A percentile compares a stretch with the other conserved stretches of the same genome.
Evolutionary conservation across 2,113 vertebrate genomes (phyloP).

Genomic region (Salminus brasiliensis): DNA sequence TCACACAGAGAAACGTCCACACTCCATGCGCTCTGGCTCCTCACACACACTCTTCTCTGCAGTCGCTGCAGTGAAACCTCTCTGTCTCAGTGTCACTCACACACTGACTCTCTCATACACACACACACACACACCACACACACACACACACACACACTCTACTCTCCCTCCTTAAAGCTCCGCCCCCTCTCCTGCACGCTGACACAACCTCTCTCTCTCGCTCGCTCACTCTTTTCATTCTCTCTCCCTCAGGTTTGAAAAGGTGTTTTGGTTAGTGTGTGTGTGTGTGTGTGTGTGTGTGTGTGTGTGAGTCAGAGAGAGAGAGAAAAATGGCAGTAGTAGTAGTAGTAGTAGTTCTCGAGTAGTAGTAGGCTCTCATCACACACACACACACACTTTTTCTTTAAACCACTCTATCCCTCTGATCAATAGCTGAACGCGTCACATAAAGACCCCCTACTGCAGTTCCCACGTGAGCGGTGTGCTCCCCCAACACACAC

Average conservation of each 20-base stretch:
- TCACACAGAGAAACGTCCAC: conserved; percentile 5
- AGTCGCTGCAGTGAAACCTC: not conserved
- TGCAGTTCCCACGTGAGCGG: conserved; percentile 31
- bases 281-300: too few relatives aligned
- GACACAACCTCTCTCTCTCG: not conserved
- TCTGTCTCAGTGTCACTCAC: conserved; percentile 3
- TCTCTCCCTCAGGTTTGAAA: too few relatives aligned
- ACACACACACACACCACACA: conserved; percentile 30
- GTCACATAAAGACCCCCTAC: conserved; percentile 62
- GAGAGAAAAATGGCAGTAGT: too few relatives aligned
- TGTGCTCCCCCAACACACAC: not conserved
- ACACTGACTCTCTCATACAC: conserved; percentile 10
- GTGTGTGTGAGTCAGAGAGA: too few relatives aligned
- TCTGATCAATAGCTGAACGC: conserved; percentile 67
- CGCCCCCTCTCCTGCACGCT: conserved; percentile 24
- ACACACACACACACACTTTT: conserved; percentile 33
- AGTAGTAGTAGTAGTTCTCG: too few relatives aligned
- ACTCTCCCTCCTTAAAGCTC: conserved; percentile 25
- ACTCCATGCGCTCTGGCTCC: not conserved
- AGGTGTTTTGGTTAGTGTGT: too few relatives aligned
- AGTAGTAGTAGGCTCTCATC: too few relatives aligned
- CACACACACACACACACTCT: not conserved
- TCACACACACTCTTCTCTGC: not conserved
- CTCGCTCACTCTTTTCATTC: conserved; percentile 24
- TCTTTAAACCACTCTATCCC: conserved; percentile 52